Evolutionary conservation across 2,113 vertebrate species (phyloP), one percentile per base, ranked within the genome.

Genomic region (Malurus elegans): DNA sequence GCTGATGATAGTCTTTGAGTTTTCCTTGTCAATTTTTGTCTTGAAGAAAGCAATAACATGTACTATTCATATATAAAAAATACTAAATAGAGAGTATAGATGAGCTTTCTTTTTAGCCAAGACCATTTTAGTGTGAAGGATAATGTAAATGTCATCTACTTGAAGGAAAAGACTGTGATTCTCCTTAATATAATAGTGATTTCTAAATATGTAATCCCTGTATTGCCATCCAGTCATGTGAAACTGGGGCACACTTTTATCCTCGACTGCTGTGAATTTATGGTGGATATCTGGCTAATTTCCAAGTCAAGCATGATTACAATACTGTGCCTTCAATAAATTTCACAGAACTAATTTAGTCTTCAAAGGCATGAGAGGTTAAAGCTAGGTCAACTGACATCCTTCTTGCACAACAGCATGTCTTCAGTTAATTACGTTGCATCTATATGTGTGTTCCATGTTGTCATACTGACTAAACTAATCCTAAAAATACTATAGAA

Each of bases 381-480:
- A 95, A 84, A 97, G 66, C 70, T 53, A 78, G 92, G 95, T 97
- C 96, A 96, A 4, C 88, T 90, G 87, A 61, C 90, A 95, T 85
- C 88, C 61, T 62, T 83, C 75, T 86, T 78, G 64, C 6, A 2
- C 79, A 65, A 91, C 66, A 88, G 57, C 31, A 4, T 53, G 66
- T 82, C 92, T 86, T 93, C 90, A 75, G 72, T 86, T 97, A 96
- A 97, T 97, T 96, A 94, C 48, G 42, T 80, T 89, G 87, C 72
- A 78, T 87, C 76, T 83, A 48, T 93, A 89, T 73, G 76, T 90
- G 70, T 80, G 79, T 88, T 89, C 75, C 75, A 76, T 85, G 66
- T 95, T 96, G 96, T 96, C 91, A 95, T 74, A 91, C 58, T 94
- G 86, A 80, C 88, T 91, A 69, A 89, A 67, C 53, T 66, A 45